Percentiles rank a stretch among this genome's conserved stretches.
phyloP scores from a whole-genome alignment of 2,113 vertebrate genomes.

The Albula goreensis region DNA sequence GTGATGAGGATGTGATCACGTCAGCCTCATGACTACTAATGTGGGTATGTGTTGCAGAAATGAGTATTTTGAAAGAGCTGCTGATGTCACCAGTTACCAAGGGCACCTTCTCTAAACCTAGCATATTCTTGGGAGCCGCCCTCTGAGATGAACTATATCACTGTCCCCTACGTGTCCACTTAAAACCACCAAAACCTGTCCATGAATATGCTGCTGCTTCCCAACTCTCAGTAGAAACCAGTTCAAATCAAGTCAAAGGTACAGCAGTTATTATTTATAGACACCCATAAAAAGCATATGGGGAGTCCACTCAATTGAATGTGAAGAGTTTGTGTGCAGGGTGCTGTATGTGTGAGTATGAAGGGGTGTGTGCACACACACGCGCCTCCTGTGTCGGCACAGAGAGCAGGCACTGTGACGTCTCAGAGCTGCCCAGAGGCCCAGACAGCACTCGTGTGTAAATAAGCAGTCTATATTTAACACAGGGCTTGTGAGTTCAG shows the following conservation, averaged over 20 bases:
- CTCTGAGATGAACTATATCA: not conserved
- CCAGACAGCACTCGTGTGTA: constrained; percentile 45
- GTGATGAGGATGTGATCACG: not conserved
- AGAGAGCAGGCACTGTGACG: constrained; percentile 24
- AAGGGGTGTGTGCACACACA: not conserved
- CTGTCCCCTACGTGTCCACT: not conserved
- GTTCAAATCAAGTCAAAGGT: not conserved
- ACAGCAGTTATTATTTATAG: not conserved
- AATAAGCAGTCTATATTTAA: constrained; percentile 63
- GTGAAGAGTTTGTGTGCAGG: not conserved
- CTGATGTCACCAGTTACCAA: not conserved
- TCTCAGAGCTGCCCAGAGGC: constrained; percentile 27
- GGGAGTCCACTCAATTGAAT: constrained; percentile 39
- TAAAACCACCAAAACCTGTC: not conserved
- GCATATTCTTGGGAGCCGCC: not conserved
- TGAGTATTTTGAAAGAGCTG: not conserved
- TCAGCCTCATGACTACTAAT: not conserved
- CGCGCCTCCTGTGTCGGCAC: not conserved
- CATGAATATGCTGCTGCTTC: not conserved
- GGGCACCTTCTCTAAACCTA: not conserved
- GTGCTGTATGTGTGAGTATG: not conserved
- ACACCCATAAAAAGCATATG: constrained; percentile 54
- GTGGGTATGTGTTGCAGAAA: not conserved
- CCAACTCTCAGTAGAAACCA: not conserved
- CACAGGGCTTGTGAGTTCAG: constrained; percentile 34